phyloP scores from a whole-genome alignment of 2,797 vertebrate species.

The Miichthys miiuy region DNA sequence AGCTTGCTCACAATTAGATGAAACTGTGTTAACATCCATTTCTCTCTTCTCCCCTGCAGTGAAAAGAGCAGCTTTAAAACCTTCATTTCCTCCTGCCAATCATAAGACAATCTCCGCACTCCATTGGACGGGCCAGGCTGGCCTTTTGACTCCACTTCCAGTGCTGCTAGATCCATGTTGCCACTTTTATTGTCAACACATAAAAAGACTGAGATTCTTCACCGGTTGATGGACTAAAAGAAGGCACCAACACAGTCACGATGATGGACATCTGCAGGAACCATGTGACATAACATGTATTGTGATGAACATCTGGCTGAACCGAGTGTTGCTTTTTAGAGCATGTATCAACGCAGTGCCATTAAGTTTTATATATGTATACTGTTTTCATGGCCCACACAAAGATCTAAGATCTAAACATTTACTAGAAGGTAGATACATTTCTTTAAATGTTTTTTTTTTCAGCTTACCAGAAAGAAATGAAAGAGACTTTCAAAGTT shows the following conservation, averaged over 20 bases:
- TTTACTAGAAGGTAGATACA: constrained; percentile 53
- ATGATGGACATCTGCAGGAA: constrained; percentile 44
- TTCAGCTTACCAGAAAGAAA: constrained; percentile 60
- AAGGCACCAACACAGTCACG: constrained; percentile 42
- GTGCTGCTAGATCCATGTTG: constrained; percentile 75
- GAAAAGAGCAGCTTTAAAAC: constrained; percentile 63
- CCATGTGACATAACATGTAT: constrained; percentile 56
- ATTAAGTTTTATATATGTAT: constrained; percentile 73
- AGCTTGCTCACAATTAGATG: neutral
- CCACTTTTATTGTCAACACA: constrained; percentile 76
- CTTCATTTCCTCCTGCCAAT: constrained; percentile 73
- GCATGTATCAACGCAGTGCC: constrained; percentile 68
- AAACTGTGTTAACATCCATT: neutral
- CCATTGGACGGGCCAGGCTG: constrained; percentile 62
- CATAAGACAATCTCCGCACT: constrained; percentile 78
- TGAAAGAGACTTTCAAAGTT: constrained; percentile 47
- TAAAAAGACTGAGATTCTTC: constrained; percentile 39
- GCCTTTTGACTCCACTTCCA: constrained; percentile 53
- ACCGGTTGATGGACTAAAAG: constrained; percentile 52
- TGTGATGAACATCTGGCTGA: constrained; percentile 55
- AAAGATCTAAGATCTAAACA: constrained; percentile 48
- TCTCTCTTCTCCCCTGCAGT: constrained; percentile 65
- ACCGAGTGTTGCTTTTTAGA: constrained; percentile 66
- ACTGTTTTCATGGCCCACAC: constrained; percentile 65
- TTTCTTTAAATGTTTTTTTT: constrained; percentile 59